Conservation (phyloP, 1,140 invertebrate genomes). For the Drosophila auraria region DNA sequence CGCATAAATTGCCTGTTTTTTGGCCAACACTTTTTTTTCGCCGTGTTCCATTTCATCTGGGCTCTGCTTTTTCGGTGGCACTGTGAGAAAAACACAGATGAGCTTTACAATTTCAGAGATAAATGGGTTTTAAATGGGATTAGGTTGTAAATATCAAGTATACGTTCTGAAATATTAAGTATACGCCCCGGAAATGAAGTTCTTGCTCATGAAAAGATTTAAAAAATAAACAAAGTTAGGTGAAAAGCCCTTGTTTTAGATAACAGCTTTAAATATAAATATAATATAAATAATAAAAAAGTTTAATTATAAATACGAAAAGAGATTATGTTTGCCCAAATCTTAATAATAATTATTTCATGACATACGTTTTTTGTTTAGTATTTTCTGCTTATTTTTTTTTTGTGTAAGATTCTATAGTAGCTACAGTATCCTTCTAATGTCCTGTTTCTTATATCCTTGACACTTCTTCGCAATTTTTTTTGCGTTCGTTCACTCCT, state of each 20-base stretch:
- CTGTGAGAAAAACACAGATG: neutral
- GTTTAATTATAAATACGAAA: too few relatives aligned
- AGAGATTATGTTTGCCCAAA: neutral
- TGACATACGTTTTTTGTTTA: too few relatives aligned
- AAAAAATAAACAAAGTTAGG: too few relatives aligned
- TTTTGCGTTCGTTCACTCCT: slow-evolving; percentile 7
- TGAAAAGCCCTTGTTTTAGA: too few relatives aligned
- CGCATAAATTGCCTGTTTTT: slow-evolving; percentile 51
- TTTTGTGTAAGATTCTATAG: neutral
- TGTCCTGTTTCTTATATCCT: slow-evolving; percentile 4
- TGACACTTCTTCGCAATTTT: neutral
- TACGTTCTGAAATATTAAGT: neutral
- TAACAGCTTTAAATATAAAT: too few relatives aligned
- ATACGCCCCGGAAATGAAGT: neutral
- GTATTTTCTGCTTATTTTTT: neutral
- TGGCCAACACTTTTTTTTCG: slow-evolving; percentile 28
- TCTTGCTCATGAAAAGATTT: too few relatives aligned
- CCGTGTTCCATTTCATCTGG: slow-evolving; percentile 20
- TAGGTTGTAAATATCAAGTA: neutral
- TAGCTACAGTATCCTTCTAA: slow-evolving; percentile 29
- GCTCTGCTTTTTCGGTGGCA: neutral
- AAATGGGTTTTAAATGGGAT: too few relatives aligned
- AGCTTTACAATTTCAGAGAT: too few relatives aligned
- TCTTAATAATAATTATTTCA: neutral
- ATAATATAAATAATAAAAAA: too few relatives aligned